Base-by-base conservation (phyloP, 2,113 vertebrate species). In the Marcusenius ussheri region DNA sequence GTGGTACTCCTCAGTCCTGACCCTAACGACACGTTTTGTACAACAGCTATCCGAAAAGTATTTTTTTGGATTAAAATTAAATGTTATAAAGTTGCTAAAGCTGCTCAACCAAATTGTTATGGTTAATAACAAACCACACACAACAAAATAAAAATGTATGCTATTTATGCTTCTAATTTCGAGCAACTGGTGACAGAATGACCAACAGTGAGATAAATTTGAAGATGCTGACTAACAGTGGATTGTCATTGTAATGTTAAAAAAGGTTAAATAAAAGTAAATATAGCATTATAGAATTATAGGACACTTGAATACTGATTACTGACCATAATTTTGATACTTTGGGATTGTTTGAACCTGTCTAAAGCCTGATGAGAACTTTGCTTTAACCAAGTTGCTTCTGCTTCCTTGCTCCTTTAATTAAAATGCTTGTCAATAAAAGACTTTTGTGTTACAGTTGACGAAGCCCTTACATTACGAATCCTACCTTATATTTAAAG, bases 371-470 rank as follows among this genome's bases (percentile, higher is more conserved):
- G 74, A 80, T 80, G 74, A 80, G 74, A 80, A 80, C 74, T 80
- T 77, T 77, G 31, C 70, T 77, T 42, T 80, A 80, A 80, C 17
- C 17, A 3, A 42, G 74, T 77, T 19, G 62, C 62, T 31, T 15
- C n/a, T 27, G 0, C 27, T 70, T 70, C 10, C 62, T 70, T 31
- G 74, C 4, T 80, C 74, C 74, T 80, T 80, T 80, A 80, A 80
- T 80, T 80, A 80, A 80, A 80, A 80, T 80, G 31, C 74, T 80
- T 80, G 74, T 80, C 74, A 42, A 80, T 77, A 80, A 80, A 2
- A 80, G 74, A 80, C 74, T 39, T 80, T 80, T 39, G 27, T 80
- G 74, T 42, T 80, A 19, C 74, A 80, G 1, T 80, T 17, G 13
- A 80, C 74, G 2, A 42, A 15, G 35, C 74, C 74, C 74, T 80